Evolutionary conservation across 2,797 vertebrate species (phyloP).

Genomic region (Thalassophryne amazonica): DNA sequence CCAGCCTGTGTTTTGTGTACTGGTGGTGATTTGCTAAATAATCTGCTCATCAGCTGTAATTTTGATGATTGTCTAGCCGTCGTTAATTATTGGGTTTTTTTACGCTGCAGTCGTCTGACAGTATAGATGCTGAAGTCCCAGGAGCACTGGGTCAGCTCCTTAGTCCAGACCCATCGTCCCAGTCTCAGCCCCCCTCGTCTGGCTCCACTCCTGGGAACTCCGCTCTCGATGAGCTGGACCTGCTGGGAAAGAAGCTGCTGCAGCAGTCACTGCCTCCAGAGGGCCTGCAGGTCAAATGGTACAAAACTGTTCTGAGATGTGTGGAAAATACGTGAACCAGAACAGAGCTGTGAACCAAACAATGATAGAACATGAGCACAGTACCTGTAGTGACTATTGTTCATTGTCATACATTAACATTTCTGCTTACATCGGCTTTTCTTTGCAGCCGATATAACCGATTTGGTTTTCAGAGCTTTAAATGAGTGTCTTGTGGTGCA

Average conservation of each 20-base stretch:
- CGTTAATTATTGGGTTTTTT: not conserved
- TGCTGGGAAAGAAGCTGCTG: constrained; percentile 91
- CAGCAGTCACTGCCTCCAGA: constrained; percentile 95
- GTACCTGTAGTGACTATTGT: too few relatives aligned
- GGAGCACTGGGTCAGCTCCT: constrained; percentile 66
- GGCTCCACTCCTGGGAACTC: constrained; percentile 47
- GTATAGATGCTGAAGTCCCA: constrained; percentile 72
- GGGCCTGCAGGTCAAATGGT: constrained; percentile 95
- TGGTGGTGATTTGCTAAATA: too few relatives aligned
- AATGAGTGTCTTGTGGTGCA: not conserved
- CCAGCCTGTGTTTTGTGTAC: too few relatives aligned
- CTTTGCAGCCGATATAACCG: too few relatives aligned
- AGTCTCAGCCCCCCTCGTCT: constrained; percentile 36
- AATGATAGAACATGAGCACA: too few relatives aligned
- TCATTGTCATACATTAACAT: too few relatives aligned
- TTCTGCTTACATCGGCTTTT: too few relatives aligned
- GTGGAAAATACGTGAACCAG: not conserved
- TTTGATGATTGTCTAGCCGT: too few relatives aligned
- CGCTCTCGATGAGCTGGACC: constrained; percentile 91
- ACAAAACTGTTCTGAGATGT: not conserved
- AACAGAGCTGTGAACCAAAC: too few relatives aligned
- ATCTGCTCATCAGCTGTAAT: too few relatives aligned
- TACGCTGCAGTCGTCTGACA: constrained; percentile 85
- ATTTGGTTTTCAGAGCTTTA: not conserved
- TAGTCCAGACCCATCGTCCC: constrained; percentile 51